Evolutionary conservation across 2,797 vertebrate species (phyloP), one percentile per base, ranked within the genome.

Genomic region (Rallus crepitans): DNA sequence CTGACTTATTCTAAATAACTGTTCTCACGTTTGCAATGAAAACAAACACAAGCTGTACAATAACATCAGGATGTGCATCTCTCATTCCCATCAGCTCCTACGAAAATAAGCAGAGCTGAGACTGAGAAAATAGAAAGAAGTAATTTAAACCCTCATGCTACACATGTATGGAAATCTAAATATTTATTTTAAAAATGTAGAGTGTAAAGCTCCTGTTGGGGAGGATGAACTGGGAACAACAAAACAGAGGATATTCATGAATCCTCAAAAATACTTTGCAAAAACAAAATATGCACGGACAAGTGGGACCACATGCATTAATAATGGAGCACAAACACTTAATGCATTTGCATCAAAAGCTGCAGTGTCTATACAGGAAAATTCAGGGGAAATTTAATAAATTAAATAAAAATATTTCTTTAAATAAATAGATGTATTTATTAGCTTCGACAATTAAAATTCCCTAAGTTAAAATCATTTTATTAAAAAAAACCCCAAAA

Each of bases 21-120:
- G 56, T 78, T 93, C 97, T 98, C 97, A 94, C 95, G 93, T 92
- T 96, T 47, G 12, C 95, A 96, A 28, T 82, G 95, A 97, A 98
- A 98, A 97, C 97, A 98, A 97, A 96, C 94, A 94, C 0, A 30
- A 97, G 91, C 53, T 57, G 80, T 91, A 96, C 50, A 84, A 96
- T 97, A 98, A 98, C 94, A 96, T 1, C 3, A 57, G 80, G 95
- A 96, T 83, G 94, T 89, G 95, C 96, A 96, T 72, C 94, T 88
- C 93, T 87, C 87, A 77, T 91, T 84, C 89, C 90, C 83, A 96
- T 94, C 79, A 94, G 79, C 76, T 80, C 5, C 95, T 95, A 87
- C 87, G 89, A 98, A 98, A 98, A 98, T 90, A 98, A 97, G 94
- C 96, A 95, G 68, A 87, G 94, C 96, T 71, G 87, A 94, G 90